Base-by-base conservation (phyloP, 2,888 invertebrate genomes). In the Nezara viridula region DNA sequence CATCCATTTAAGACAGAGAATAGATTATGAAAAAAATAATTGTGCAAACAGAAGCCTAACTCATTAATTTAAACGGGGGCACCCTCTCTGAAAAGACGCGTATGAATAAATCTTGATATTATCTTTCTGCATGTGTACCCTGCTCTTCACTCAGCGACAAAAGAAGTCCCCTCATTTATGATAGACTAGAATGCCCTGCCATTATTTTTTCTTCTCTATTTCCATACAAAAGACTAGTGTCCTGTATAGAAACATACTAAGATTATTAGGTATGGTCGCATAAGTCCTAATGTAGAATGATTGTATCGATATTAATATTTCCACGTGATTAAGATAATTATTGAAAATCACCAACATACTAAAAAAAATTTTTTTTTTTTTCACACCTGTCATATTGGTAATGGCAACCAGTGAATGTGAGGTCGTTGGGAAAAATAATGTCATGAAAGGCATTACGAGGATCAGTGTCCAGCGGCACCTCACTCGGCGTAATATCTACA, bases 11-110 rank as follows among this genome's bases (percentile, higher is more conserved):
- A 27, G n/a, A 27, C 10, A 14, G 27, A 60, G 60, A 55, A 60
- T 60, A 27, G 60, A 60, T 60, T 27, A 60, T 6, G 12, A 60
- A 27, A 60, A 60, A 60, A 27, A 60, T 60, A 60, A 60, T 60
- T 60, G 60, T 60, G 14, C 60, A 60, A 60, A 60, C 60, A 60
- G 60, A 27, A 12, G 27, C 60, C 27, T 27, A 27, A 60, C 60
- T 60, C 60, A 60, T 60, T 60, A 60, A 60, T 60, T 60, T 60
- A 60, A 60, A 60, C 60, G 60, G 60, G 52, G 60, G 44, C 10
- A 10, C 0, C 27, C n/a, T 12, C 27, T 60, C 27, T 27, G 60
- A 60, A 60, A 14, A 60, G 60, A 60, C 27, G 24, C 27, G 27
- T 60, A 60, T 27, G 60, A 60, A 60, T 60, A 60, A 60, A 60